Evolutionary conservation across 1,140 invertebrate species (phyloP).

Genomic region (Trichonephila inaurata): DNA sequence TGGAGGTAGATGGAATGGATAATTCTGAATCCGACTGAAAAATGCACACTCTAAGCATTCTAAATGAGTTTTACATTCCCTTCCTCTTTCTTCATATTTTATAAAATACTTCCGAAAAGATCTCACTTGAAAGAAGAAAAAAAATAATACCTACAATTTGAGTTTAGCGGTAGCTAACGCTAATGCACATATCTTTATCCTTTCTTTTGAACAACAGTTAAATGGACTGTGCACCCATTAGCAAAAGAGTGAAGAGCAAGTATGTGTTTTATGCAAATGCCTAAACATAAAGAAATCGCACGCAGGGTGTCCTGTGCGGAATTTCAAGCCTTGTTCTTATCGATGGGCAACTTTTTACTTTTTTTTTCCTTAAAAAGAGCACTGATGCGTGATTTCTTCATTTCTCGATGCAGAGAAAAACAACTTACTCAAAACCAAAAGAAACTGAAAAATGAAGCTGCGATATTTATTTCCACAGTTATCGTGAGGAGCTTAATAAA

Average conservation of each 20-base stretch:
- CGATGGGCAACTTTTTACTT: constrained; percentile 3
- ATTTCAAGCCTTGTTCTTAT: constrained; percentile 8
- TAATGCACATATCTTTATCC: constrained; percentile 54
- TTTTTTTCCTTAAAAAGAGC: not conserved
- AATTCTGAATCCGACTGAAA: constrained; percentile 17
- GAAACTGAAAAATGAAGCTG: constrained; percentile 21
- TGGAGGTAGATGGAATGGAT: constrained; percentile 11
- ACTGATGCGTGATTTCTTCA: constrained; percentile 3
- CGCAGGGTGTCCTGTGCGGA: not conserved
- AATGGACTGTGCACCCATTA: constrained; percentile 69
- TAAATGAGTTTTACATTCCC: constrained; percentile 46
- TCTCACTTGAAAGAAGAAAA: not conserved
- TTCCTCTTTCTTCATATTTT: not conserved
- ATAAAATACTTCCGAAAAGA: constrained; percentile 10
- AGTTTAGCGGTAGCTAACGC: constrained; percentile 46
- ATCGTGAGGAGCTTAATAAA: constrained; percentile 30
- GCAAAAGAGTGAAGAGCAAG: constrained; percentile 22
- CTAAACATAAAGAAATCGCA: constrained; percentile 56
- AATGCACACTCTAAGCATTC: constrained; percentile 32
- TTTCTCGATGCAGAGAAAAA: not conserved
- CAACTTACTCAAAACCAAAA: constrained; percentile 1
- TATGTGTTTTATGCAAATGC: constrained; percentile 75
- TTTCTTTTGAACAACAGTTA: constrained; percentile 50
- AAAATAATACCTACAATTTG: constrained; percentile 2
- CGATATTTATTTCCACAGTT: constrained; percentile 31